Base-by-base conservation (phyloP, 2,888 invertebrate genomes). In the Drosophila leonis region DNA sequence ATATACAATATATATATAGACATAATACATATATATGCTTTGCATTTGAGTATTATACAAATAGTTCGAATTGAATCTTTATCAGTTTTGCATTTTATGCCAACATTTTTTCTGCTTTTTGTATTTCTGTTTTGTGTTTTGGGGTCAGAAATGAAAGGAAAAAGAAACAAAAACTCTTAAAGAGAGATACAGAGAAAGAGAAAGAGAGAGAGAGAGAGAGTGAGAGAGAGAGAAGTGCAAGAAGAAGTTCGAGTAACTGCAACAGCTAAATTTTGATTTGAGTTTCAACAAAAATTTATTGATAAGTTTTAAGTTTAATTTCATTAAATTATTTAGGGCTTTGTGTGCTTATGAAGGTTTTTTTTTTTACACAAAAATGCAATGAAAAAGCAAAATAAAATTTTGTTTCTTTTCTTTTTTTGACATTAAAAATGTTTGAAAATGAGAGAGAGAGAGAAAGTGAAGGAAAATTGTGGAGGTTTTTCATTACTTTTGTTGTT, bases 11-110 rank as follows among this genome's bases (percentile, higher is more conserved):
- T 37, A 42, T 57, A 18, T 46, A 65, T 63, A 71, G 24, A 27
- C 27, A 3, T n/a, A 20, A 46, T 29, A 31, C n/a, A 48, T 48
- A n/a, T 48, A 49, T 31, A 31, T 49, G 31, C 27, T 62, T 69
- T 75, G 63, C 46, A 65, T 69, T 65, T 68, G 41, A 72, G 68
- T 71, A 72, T 84, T 85, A 76, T 69, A 61, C 68, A 80, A 82
- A 72, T 48, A 68, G 71, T 68, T 80, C 72, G 72, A 78, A 78
- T 80, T 83, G 65, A 24, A 60, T 76, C 56, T 71, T 62, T 44
- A 71, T 75, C 72, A 80, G 85, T 90, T 89, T 83, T 81, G 83
- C 82, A 87, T 88, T 87, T 89, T 90, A 92, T 92, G 92, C 92
- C 92, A 92, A 92, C 92, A 92, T 92, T 92, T 72, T 70, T 42